Conservation (phyloP, 2,888 invertebrate genomes). For the Drosophila subsilvestris region DNA sequence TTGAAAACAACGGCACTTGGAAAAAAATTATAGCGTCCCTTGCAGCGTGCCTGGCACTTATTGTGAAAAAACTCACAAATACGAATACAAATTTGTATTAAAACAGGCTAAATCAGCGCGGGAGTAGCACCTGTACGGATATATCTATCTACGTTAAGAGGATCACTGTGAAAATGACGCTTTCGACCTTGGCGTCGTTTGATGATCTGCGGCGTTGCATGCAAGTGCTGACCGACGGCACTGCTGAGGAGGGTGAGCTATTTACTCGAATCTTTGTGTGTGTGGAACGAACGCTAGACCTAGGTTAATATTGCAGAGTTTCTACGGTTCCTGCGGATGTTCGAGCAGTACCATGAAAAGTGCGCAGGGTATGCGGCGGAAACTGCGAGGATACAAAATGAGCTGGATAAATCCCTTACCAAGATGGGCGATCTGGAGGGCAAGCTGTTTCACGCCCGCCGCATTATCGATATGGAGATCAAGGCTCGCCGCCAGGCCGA, state of each 20-base stretch:
- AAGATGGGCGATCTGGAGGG: constrained; percentile 91
- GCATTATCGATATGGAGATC: constrained; percentile 92
- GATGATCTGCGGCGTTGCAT: constrained; percentile 90
- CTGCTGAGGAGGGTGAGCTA: constrained; percentile 88
- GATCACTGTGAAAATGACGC: constrained; percentile 72
- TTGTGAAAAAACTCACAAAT: constrained; percentile 15
- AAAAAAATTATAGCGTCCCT: constrained; percentile 62
- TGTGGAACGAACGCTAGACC: neutral
- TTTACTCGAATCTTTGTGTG: neutral
- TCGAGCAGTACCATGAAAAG: constrained; percentile 89
- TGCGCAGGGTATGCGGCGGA: constrained; percentile 90
- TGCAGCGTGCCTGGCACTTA: constrained; percentile 58
- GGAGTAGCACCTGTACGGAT: neutral
- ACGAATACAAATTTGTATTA: neutral
- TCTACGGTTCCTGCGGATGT: constrained; percentile 89
- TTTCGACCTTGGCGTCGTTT: constrained; percentile 89
- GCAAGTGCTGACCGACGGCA: constrained; percentile 87
- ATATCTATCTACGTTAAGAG: neutral
- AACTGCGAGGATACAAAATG: constrained; percentile 88
- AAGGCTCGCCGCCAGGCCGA: constrained; percentile 88
- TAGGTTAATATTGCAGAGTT: constrained; percentile 86
- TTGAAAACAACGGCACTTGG: constrained; percentile 70
- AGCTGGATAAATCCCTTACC: constrained; percentile 88
- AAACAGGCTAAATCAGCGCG: constrained; percentile 1
- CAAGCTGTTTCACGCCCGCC: constrained; percentile 92